Conservation (phyloP, 2,113 vertebrate genomes). For the Aplodontia rufa region DNA sequence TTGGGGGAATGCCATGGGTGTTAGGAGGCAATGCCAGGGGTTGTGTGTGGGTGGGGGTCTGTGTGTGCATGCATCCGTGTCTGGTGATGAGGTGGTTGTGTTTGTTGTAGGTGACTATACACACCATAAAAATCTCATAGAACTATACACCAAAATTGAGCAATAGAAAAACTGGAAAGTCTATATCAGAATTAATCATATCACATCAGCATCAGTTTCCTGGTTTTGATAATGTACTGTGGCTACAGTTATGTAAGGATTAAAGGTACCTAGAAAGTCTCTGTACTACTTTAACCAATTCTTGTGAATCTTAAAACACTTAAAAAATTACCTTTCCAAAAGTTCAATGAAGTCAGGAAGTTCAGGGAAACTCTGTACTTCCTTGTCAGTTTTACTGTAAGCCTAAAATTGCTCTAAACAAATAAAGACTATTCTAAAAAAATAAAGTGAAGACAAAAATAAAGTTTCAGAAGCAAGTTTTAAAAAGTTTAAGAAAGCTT, state of each 20-base stretch:
- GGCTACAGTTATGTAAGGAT: not conserved
- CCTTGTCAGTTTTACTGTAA: not conserved
- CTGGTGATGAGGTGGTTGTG: not conserved
- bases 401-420: not conserved
- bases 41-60: no score
- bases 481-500: not conserved
- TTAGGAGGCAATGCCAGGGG: not conserved
- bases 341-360: not conserved
- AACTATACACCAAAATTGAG: not conserved
- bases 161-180: not conserved
- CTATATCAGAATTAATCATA: not conserved
- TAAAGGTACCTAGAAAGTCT: not conserved
- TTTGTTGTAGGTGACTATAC: not conserved
- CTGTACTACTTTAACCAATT: not conserved
- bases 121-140: not conserved
- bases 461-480: not conserved
- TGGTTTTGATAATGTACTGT: not conserved
- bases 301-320: slow-evolving; percentile 18
- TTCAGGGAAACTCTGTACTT: not conserved
- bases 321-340: slow-evolving; percentile 4
- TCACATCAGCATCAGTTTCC: not conserved
- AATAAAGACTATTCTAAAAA: not conserved
- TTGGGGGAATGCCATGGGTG: not conserved
- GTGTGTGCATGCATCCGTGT: not conserved
- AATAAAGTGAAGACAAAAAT: slow-evolving; percentile 18